Conservation (phyloP, 1,140 invertebrate species). For the Drosophila sechellia region DNA sequence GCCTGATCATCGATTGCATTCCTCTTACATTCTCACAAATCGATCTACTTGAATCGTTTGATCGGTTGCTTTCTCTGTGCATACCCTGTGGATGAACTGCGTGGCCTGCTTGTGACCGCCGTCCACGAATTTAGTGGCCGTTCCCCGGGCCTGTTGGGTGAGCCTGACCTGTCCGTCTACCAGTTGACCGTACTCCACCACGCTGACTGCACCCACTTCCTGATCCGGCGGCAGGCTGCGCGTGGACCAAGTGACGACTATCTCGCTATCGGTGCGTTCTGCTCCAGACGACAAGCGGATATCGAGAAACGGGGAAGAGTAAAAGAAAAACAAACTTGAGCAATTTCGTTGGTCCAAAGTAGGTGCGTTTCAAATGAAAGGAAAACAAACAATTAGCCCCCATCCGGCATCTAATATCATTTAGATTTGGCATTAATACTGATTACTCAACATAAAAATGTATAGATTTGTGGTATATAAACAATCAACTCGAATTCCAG, state of each 20-base stretch:
- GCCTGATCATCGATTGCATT: background rate
- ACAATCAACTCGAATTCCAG: background rate
- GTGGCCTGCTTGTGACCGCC: conserved; percentile 88
- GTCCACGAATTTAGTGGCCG: conserved; percentile 90
- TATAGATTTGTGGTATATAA: background rate
- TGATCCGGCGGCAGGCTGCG: conserved; percentile 89
- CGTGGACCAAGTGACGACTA: conserved; percentile 96
- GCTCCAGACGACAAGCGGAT: conserved; percentile 15
- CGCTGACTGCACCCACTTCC: conserved; percentile 90
- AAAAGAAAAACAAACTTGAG: conserved; percentile 51
- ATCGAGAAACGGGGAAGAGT: conserved; percentile 27
- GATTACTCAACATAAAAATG: background rate
- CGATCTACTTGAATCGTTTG: background rate
- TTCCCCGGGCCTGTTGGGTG: conserved; percentile 86
- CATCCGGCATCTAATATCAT: background rate
- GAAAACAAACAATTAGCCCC: background rate
- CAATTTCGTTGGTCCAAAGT: conserved; percentile 40
- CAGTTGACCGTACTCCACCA: conserved; percentile 85
- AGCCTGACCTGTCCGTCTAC: conserved; percentile 91
- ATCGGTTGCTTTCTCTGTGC: background rate
- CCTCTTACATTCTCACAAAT: background rate
- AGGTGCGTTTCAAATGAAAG: background rate
- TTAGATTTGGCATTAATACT: background rate
- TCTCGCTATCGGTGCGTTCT: conserved; percentile 85
- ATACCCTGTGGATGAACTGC: conserved; percentile 93